These are phyloP conservation scores for Talpa occidentalis DNA, from an alignment of 2,113 vertebrate genomes.

Conservation along the genomic window DNA sequence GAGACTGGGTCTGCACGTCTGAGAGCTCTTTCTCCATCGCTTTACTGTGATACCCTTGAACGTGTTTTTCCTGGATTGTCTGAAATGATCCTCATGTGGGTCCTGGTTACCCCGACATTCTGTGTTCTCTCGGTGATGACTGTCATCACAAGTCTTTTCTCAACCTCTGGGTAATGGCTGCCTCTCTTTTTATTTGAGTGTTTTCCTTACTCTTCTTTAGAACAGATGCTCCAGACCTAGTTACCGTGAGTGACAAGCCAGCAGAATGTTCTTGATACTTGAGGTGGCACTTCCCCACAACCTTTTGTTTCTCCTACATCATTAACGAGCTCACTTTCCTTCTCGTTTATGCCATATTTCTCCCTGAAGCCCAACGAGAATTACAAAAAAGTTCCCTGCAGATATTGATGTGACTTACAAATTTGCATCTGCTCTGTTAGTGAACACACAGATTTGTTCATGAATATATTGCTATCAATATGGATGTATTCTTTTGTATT, in stretches of 20 bases:
- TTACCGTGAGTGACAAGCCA: background rate
- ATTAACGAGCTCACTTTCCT: background rate
- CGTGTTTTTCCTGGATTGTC: background rate
- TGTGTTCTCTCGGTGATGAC: no score
- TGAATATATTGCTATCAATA: background rate
- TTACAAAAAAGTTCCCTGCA: background rate
- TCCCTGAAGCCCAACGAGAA: background rate
- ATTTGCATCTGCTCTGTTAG: background rate
- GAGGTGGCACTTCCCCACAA: fast-evolving
- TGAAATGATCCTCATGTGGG: no score
- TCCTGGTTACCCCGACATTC: fast-evolving
- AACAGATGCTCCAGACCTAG: background rate
- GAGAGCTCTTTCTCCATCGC: background rate
- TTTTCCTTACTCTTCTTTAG: background rate
- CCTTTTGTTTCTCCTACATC: background rate
- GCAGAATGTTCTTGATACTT: fast-evolving
- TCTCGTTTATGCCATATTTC: background rate
- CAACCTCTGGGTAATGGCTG: no score
- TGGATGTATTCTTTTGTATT: fast-evolving
- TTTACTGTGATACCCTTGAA: background rate
- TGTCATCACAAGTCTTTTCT: background rate
- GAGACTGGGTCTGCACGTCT: background rate
- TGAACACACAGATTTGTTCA: background rate
- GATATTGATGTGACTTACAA: background rate
- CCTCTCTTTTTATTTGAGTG: background rate